Percentiles rank a stretch among this genome's conserved stretches.
phyloP scores from a whole-genome alignment of 2,113 vertebrate genomes.

The Monarcha castaneiventris region DNA sequence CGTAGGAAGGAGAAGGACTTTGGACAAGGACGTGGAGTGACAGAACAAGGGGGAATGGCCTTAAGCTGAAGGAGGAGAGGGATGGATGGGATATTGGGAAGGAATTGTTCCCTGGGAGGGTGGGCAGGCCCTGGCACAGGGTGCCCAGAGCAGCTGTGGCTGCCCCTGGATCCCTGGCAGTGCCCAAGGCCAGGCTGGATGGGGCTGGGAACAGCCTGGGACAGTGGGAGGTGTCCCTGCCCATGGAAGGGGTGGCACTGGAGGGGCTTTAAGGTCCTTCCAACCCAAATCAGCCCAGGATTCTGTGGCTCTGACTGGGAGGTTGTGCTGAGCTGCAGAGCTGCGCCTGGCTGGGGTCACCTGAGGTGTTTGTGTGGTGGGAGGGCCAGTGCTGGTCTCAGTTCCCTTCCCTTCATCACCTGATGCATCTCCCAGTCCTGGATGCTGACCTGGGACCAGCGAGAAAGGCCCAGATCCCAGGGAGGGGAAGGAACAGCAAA shows the following conservation, averaged over 20 bases:
- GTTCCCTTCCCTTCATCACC: background rate
- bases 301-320: background rate
- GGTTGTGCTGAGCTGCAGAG: background rate
- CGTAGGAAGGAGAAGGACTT: background rate
- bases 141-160: background rate
- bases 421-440: background rate
- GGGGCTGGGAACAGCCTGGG: background rate
- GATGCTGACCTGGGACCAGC: background rate
- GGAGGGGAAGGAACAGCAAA: background rate
- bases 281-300: rapidly evolving
- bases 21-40: background rate
- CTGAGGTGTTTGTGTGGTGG: too few species aligned
- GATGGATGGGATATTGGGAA: background rate
- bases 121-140: background rate
- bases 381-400: background rate
- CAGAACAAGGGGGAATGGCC: background rate
- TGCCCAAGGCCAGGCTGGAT: rapidly evolving
- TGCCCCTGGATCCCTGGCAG: background rate
- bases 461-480: background rate
- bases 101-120: background rate
- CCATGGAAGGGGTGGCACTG: background rate
- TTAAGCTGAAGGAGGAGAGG: background rate
- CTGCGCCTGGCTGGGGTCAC: background rate
- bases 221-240: background rate
- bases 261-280: rapidly evolving